phyloP scores from a whole-genome alignment of 2,113 vertebrate genomes.

The Mungos mungo region DNA sequence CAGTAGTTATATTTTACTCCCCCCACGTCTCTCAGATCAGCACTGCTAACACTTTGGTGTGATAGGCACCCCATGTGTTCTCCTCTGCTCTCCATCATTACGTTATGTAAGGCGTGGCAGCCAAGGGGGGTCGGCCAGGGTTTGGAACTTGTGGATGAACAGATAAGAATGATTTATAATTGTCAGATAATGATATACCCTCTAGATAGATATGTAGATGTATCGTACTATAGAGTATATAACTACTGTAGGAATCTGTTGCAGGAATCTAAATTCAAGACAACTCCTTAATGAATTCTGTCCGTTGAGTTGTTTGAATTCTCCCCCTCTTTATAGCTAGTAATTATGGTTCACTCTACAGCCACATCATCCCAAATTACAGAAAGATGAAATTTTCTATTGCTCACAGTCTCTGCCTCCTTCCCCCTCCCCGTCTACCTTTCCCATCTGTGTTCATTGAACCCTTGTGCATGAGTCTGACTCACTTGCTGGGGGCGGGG shows the following conservation, averaged over 20 bases:
- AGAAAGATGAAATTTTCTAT: not conserved
- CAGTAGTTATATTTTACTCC: not conserved
- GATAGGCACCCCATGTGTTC: not conserved
- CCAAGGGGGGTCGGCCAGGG: not conserved
- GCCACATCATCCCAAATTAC: not conserved
- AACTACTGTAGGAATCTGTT: not conserved
- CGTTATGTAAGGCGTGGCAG: not conserved
- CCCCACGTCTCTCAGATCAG: not conserved
- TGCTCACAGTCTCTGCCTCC: not conserved
- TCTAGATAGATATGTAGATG: not conserved
- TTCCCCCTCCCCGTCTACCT: not conserved
- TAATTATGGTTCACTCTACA: not conserved
- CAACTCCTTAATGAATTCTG: not conserved
- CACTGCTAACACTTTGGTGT: not conserved
- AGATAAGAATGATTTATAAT: constrained; percentile 31
- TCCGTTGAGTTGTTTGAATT: not conserved
- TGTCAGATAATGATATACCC: not conserved
- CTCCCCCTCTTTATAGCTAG: not conserved
- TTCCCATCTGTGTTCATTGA: not conserved
- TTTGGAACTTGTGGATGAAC: constrained; percentile 36
- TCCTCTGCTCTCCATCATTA: not conserved
- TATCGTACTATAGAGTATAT: not conserved
- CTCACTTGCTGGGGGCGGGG: not conserved
- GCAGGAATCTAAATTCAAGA: not conserved
- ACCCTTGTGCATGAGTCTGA: not conserved